A percentile compares a stretch with the other conserved stretches of the same genome.
These are phyloP conservation scores for Cinara cedri DNA, from an alignment of 2,888 invertebrate species.

Conservation along the genomic window DNA sequence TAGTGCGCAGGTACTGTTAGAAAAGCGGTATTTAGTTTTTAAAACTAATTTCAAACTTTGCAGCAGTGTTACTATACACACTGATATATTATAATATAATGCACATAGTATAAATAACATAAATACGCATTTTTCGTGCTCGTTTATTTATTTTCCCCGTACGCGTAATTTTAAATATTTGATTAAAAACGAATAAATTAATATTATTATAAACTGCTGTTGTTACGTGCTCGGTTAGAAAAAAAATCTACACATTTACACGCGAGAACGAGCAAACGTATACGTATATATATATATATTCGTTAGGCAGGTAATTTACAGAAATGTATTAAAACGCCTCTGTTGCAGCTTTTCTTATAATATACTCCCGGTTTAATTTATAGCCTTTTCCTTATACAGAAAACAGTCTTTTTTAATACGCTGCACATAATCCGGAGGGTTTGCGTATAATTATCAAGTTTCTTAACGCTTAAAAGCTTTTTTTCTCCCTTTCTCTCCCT, in stretches of 20 bases:
- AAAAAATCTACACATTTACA: neutral
- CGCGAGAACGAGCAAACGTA: neutral
- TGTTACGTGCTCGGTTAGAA: neutral
- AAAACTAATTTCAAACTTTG: no score
- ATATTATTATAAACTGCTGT: neutral
- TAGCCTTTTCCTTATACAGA: constrained; percentile 19
- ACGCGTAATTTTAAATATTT: no score
- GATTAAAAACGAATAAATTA: neutral
- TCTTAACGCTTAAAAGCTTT: constrained; percentile 55
- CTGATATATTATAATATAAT: no score
- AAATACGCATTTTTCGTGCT: no score
- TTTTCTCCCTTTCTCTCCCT: neutral
- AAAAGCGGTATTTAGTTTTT: no score
- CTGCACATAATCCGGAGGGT: constrained; percentile 37
- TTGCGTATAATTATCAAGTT: constrained; percentile 53
- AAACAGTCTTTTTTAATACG: constrained; percentile 7
- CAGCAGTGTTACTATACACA: no score
- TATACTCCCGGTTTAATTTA: constrained; percentile 17
- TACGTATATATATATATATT: neutral
- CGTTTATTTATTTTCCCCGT: no score
- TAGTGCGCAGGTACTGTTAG: no score
- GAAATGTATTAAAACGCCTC: constrained; percentile 14
- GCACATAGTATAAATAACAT: no score
- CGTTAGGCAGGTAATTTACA: constrained; percentile 12
- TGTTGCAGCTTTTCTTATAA: neutral